Evolutionary conservation across 53 echinoderm and acorn worm species (phyloP).

Genomic region (Temnopleurus reevesii): DNA sequence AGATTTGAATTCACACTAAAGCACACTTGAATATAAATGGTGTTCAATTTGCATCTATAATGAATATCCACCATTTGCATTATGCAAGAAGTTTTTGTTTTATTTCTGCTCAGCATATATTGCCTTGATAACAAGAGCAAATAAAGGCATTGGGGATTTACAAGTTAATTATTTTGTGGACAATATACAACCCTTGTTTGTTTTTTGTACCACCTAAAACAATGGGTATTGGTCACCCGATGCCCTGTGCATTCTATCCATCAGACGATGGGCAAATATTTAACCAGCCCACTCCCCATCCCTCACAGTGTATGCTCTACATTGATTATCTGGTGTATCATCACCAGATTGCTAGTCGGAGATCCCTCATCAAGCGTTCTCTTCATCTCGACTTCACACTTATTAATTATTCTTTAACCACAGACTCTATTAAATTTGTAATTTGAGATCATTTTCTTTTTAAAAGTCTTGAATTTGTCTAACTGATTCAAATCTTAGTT

Average conservation of each 20-base stretch:
- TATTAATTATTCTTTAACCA: too few species aligned
- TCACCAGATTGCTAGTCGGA: neutral
- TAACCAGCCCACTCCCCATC: neutral
- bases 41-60: neutral
- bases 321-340: conserved; percentile 17
- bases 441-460: too few species aligned
- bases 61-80: too few species aligned
- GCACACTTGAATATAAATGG: neutral
- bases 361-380: neutral
- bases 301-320: neutral
- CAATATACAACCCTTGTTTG: neutral
- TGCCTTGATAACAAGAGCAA: too few species aligned
- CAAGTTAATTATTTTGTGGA: neutral
- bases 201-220: neutral
- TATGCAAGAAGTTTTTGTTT: too few species aligned
- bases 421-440: too few species aligned
- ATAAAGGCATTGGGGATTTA: neutral
- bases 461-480: too few species aligned
- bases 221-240: neutral
- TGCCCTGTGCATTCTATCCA: neutral
- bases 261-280: conserved; percentile 18
- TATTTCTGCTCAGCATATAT: too few species aligned
- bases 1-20: too few species aligned
- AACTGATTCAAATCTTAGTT: too few species aligned
- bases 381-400: neutral